Evolutionary conservation across 2,888 invertebrate genomes (phyloP).

Genomic region (Thecophora atra): DNA sequence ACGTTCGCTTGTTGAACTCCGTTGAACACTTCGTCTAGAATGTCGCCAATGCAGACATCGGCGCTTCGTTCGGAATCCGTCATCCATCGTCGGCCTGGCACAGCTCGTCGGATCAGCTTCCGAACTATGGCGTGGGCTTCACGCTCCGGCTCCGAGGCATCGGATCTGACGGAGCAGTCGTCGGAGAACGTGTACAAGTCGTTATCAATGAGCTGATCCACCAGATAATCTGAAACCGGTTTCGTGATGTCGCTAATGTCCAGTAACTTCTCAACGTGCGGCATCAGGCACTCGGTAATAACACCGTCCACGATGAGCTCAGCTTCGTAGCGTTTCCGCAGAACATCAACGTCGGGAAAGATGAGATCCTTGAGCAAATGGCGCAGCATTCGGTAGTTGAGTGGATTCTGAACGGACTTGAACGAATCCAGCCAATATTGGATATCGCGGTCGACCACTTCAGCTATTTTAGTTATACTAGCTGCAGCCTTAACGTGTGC

Average conservation of each 20-base stretch:
- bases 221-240: conserved; percentile 48
- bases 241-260: conserved; percentile 52
- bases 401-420: conserved; percentile 50
- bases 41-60: conserved; percentile 48
- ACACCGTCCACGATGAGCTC: conserved; percentile 46
- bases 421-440: conserved; percentile 53
- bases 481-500: conserved; percentile 69
- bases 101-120: conserved; percentile 54
- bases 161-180: conserved; percentile 46
- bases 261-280: conserved; percentile 65
- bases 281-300: conserved; percentile 64
- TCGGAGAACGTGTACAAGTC: conserved; percentile 52
- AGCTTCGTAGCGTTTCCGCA: conserved; percentile 47
- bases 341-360: conserved; percentile 47
- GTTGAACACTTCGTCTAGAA: conserved; percentile 52
- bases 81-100: conserved; percentile 58
- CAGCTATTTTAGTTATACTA: conserved; percentile 69
- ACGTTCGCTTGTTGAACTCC: neutral
- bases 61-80: conserved; percentile 51
- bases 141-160: conserved; percentile 31
- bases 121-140: conserved; percentile 55
- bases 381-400: conserved; percentile 50
- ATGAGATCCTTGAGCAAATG: conserved; percentile 48
- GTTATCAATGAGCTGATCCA: conserved; percentile 56
- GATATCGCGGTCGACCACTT: conserved; percentile 69